Base-by-base conservation (phyloP, 2,888 invertebrate species). In the Pammene aurita region DNA sequence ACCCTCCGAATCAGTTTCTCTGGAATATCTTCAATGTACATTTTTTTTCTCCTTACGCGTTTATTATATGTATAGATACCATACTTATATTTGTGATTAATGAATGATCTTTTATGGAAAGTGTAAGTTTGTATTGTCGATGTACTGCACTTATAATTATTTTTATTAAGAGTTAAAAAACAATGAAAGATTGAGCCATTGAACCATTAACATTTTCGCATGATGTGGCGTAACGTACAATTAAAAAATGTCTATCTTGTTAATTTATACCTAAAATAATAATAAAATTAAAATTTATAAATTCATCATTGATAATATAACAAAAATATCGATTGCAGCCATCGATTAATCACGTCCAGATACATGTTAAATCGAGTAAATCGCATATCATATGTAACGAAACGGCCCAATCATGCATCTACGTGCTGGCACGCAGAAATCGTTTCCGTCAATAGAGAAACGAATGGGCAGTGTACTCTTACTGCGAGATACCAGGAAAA, bases 391-490 rank as follows among this genome's bases (percentile, higher is more conserved):
- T 48, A 60, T 65, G 50, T 68, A 60, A 69, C 54, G 60, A 54
- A 65, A 65, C 60, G 34, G 54, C 57, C 57, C 13, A 65, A 60
- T 67, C 67, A 63, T 64, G 64, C 69, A 41, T 48, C 44, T 65
- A 69, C 69, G 69, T 69, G 69, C 65, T 14, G 48, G 65, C 65
- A 65, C 60, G 69, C 65, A 46, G 65, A 38, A 60, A 38, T 9
- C 60, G 34, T 60, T 65, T 65, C 69, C 69, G 69, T 65, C 68
- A 64, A 69, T 60, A 65, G 58, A 69, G 64, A 69, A 66, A 50
- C 34, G 50, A 26, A 52, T 18, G n/a, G 50, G n/a, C 44, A 7
- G 0, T 55, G 44, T 46, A 34, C n/a, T 35, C 46, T 42, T 42
- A 4, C 4, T 42, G 42, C 42, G 42, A 7, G 42, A 26, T 26